A percentile compares a stretch with the other conserved stretches of the same genome.
phyloP scores from a whole-genome alignment of 2,888 invertebrate genomes.

The Thysanoteuthis rhombus region DNA sequence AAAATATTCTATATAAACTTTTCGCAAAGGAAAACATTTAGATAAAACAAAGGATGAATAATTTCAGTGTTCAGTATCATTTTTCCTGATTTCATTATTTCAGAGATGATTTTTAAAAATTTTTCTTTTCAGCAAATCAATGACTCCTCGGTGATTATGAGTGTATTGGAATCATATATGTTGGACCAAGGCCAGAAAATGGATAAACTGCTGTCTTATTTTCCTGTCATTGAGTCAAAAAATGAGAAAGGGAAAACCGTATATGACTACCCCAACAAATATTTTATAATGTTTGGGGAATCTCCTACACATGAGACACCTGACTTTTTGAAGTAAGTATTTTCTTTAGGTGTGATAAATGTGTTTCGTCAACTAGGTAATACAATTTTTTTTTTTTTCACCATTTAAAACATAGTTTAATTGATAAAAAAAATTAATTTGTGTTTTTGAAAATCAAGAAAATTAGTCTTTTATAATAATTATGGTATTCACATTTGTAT shows the following conservation, averaged over 20 bases:
- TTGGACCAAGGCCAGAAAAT: slow-evolving; percentile 71
- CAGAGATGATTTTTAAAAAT: slow-evolving; percentile 42
- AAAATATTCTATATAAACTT: no score
- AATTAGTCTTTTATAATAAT: no score
- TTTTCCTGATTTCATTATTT: background rate
- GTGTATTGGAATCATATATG: slow-evolving; percentile 83
- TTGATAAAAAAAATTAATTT: no score
- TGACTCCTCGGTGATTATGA: slow-evolving; percentile 94
- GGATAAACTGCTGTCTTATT: slow-evolving; percentile 70
- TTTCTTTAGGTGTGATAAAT: background rate
- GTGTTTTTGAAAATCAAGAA: no score
- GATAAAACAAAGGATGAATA: no score
- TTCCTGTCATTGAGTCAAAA: slow-evolving; percentile 55
- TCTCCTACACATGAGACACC: slow-evolving; percentile 39
- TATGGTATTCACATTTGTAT: no score
- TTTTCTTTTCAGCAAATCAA: slow-evolving; percentile 78
- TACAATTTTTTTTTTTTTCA: no score
- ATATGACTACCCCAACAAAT: slow-evolving; percentile 63
- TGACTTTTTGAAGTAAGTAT: slow-evolving; percentile 52
- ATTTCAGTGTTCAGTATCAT: no score
- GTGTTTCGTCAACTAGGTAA: no score
- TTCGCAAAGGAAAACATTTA: no score
- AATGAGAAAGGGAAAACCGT: slow-evolving; percentile 58
- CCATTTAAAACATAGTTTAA: no score
- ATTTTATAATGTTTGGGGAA: slow-evolving; percentile 64